Conservation (phyloP, 2,797 vertebrate genomes). For the Lithobates sylvaticus region DNA sequence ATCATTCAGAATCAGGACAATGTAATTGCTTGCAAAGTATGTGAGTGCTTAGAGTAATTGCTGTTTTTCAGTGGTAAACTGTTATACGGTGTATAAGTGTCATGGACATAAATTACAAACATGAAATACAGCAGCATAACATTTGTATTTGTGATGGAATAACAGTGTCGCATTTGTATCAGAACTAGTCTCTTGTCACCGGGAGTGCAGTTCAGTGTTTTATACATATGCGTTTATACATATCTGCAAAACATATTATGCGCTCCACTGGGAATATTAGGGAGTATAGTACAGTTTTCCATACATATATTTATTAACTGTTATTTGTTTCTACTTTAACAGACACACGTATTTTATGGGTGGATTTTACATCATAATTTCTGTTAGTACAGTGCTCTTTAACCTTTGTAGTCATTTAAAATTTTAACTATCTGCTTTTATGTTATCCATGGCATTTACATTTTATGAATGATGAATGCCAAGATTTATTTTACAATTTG, state of each 20-base stretch:
- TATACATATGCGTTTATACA: conserved; percentile 18
- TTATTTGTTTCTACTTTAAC: conserved; percentile 14
- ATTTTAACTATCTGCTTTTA: not conserved
- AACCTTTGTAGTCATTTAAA: not conserved
- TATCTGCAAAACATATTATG: conserved; percentile 29
- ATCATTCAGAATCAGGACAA: not conserved
- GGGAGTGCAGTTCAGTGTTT: not conserved
- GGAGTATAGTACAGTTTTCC: conserved; percentile 11
- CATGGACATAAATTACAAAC: not conserved
- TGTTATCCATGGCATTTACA: not conserved
- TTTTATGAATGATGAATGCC: conserved; percentile 1
- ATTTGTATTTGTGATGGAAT: conserved; percentile 10
- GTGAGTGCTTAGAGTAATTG: not conserved
- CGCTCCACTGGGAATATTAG: not conserved
- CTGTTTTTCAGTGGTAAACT: too few relatives aligned
- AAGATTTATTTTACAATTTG: not conserved
- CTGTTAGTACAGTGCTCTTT: conserved; percentile 18
- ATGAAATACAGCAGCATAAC: not conserved
- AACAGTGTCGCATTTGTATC: conserved; percentile 1
- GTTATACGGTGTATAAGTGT: not conserved
- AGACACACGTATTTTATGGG: conserved; percentile 18
- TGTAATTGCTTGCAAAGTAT: not conserved
- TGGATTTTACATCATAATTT: conserved; percentile 3
- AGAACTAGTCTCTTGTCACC: not conserved
- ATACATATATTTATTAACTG: conserved; percentile 37